Percentiles rank a stretch among this genome's conserved stretches.
Conservation (phyloP, 2,888 invertebrate genomes). For the Cerastis leucographa region DNA sequence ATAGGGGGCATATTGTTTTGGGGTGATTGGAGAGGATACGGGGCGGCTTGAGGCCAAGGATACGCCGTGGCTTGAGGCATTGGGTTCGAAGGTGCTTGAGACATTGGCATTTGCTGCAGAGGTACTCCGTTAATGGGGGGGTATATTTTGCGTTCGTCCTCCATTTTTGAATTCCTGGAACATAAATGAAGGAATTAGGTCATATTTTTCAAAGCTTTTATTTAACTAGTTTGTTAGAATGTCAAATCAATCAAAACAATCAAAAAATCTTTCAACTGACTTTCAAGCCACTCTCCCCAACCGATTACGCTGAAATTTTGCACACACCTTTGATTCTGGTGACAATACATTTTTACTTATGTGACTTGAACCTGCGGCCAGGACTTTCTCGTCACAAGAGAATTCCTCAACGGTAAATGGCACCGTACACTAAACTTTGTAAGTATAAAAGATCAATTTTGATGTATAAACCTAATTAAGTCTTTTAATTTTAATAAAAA, state of each 20-base stretch:
- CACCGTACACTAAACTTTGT: too few species aligned
- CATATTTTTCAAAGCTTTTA: not conserved
- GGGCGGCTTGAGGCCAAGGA: too few species aligned
- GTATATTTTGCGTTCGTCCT: conserved; percentile 4
- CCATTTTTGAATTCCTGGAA: conserved; percentile 18
- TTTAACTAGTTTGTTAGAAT: not conserved
- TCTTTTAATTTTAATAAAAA: too few species aligned
- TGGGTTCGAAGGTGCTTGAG: not conserved
- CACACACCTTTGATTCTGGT: not conserved
- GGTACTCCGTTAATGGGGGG: not conserved
- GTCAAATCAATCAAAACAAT: too few species aligned
- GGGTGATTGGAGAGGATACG: not conserved
- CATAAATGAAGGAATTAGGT: not conserved
- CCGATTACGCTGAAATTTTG: not conserved
- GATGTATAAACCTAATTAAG: too few species aligned
- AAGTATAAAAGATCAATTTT: too few species aligned
- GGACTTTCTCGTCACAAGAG: not conserved
- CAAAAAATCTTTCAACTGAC: too few species aligned
- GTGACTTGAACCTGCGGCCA: not conserved
- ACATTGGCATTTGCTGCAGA: not conserved
- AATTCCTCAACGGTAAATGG: not conserved
- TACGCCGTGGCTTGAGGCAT: too few species aligned
- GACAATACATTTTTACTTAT: not conserved
- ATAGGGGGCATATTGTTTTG: not conserved
- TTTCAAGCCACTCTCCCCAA: not conserved